These are phyloP conservation scores for Apodemia mormo DNA, from an alignment of 2,888 invertebrate genomes.

Conservation along the genomic window DNA sequence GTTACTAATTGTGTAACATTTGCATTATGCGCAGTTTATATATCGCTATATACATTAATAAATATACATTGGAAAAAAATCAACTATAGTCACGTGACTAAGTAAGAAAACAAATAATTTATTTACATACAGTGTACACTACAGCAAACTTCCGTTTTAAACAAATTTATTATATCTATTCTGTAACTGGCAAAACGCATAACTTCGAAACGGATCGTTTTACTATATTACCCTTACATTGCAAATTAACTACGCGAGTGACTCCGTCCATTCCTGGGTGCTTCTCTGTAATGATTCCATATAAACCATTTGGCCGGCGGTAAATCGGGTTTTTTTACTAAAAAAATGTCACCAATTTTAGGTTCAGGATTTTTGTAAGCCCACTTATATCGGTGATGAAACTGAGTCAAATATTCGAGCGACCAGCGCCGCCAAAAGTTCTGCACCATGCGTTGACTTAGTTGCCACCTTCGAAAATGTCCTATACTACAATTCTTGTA, in stretches of 20 bases:
- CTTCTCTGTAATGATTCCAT: slow-evolving; percentile 30
- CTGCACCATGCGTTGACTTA: no score
- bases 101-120: slow-evolving; percentile 47
- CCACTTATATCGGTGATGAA: no score
- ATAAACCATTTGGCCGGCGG: slow-evolving; percentile 28
- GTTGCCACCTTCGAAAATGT: no score
- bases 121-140: no score
- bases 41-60: slow-evolving; percentile 42
- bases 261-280: not conserved
- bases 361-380: slow-evolving; percentile 29
- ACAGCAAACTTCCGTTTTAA: no score
- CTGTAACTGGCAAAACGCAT: not conserved
- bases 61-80: slow-evolving; percentile 52
- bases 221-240: not conserved
- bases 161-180: not conserved
- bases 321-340: slow-evolving; percentile 32
- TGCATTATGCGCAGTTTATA: slow-evolving; percentile 31
- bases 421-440: no score
- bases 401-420: no score
- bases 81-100: slow-evolving; percentile 47
- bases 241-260: no score
- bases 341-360: slow-evolving; percentile 32
- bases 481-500: slow-evolving; percentile 27
- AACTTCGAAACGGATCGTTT: not conserved
- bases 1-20: slow-evolving; percentile 62